Evolutionary conservation across 2,113 vertebrate genomes (phyloP), one percentile per base, ranked within the genome.

Genomic region (Prolemur simus): DNA sequence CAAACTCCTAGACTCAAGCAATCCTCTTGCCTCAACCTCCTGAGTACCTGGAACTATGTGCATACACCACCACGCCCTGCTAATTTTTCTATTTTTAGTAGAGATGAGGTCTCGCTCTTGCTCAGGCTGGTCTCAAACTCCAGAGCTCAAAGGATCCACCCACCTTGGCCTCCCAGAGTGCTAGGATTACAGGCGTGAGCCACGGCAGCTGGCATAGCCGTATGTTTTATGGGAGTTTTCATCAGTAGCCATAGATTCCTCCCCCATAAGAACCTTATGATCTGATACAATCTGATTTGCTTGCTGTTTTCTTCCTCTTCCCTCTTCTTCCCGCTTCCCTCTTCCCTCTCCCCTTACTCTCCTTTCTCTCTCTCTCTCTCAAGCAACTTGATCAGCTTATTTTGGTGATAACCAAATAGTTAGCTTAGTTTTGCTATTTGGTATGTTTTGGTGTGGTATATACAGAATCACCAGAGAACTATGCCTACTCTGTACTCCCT

Each of bases 221-320:
- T 27, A 63, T 63, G 58, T 27, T 63, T 27, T 63, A 63, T 63
- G 25, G 15, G 87, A 96, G 60, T 47, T 94, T 32, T 52, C 7
- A 10, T 85, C 52, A 86, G 29, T 71, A 88, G 23, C 45, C 52
- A 32, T 54, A 69, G 34, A 69, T 77, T 25, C 37, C 15, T 82
- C 10, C 11, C 73, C 20, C 76, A 0, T 69, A n/a, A 42, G 76
- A 39, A 49, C 20, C 23, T 9, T 71, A 9, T 64, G n/a, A 37
- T 81, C 69, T 94, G 32, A 78, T 95, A 6, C 74, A 76, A 66
- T 73, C 63, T 96, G 52, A 84, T 56, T 76, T 96, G 56, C 64
- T 74, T 90, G 25, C n/a, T 92, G 2, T 64, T 74, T 58, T 71
- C 17, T 77, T 54, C 52, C 83, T 73, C 37, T 37, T 39, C 37